These are phyloP conservation scores for Eptatretus atami DNA, from an alignment of 2,797 vertebrate genomes.

Conservation along the genomic window DNA sequence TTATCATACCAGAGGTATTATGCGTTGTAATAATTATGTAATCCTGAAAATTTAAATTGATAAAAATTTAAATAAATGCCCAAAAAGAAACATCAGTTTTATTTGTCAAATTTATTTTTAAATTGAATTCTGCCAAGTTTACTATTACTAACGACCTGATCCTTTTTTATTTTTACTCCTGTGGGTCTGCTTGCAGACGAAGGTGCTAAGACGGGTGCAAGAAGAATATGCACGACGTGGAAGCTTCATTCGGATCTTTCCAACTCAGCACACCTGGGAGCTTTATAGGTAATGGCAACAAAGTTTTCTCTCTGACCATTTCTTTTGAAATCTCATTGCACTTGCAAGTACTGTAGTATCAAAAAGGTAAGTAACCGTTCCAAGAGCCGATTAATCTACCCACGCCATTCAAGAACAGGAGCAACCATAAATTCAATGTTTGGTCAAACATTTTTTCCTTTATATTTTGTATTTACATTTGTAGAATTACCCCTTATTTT, in stretches of 20 bases:
- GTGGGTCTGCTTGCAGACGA: slow-evolving; percentile 21
- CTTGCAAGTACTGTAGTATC: slow-evolving; percentile 6
- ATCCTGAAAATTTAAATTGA: not conserved
- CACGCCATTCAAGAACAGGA: no score
- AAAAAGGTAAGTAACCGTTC: no score
- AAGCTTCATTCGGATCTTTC: slow-evolving; percentile 73
- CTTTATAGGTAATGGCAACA: slow-evolving; percentile 31
- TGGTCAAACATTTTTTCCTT: slow-evolving; percentile 9
- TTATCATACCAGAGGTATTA: not conserved
- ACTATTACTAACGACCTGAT: not conserved
- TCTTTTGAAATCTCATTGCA: no score
- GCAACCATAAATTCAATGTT: not conserved
- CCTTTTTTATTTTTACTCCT: not conserved
- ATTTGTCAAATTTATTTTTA: slow-evolving; percentile 6
- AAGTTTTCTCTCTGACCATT: no score
- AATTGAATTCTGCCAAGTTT: not conserved
- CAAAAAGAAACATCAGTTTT: not conserved
- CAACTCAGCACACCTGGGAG: slow-evolving; percentile 54
- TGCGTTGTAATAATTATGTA: not conserved
- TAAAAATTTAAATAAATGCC: no score
- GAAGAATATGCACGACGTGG: slow-evolving; percentile 64
- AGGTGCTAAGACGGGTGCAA: slow-evolving; percentile 41
- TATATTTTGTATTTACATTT: slow-evolving; percentile 1
- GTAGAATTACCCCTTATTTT: not conserved
- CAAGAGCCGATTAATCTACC: no score